phyloP scores from a whole-genome alignment of 37 sponge, comb jelly and placozoan genomes.

The Ephydatia muelleri region DNA sequence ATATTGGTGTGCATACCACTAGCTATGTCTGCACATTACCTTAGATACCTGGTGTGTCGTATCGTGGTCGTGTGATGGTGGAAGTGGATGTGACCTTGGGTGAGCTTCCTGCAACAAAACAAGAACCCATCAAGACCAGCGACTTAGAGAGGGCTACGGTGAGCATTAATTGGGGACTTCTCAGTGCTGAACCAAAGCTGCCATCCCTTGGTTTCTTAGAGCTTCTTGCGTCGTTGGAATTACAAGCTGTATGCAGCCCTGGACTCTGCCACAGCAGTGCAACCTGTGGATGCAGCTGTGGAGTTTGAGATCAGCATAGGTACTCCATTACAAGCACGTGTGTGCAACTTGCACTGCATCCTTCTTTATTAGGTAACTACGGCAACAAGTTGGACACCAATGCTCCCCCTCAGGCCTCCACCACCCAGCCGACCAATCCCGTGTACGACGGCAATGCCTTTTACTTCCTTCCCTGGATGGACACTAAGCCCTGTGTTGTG shows the following conservation, averaged over 20 bases:
- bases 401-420: conserved; percentile 83
- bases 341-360: no score
- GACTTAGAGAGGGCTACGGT: conserved; percentile 55
- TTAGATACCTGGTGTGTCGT: conserved; percentile 89
- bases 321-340: no score
- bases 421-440: conserved; percentile 94
- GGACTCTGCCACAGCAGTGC: conserved; percentile 88
- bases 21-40: no score
- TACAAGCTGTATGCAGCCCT: conserved; percentile 90
- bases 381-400: conserved; percentile 94
- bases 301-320: conserved; percentile 98
- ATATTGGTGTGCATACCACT: no score
- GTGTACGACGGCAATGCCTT: conserved; percentile 86
- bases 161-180: background rate
- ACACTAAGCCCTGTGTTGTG: conserved; percentile 85
- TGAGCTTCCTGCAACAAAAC: conserved; percentile 46
- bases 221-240: conserved; percentile 73
- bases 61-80: conserved; percentile 91
- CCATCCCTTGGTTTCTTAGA: conserved; percentile 14
- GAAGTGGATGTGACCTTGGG: conserved; percentile 81
- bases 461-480: conserved; percentile 95
- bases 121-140: conserved; percentile 45
- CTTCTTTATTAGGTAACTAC: conserved; percentile 93
- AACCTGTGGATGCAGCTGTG: conserved; percentile 63
- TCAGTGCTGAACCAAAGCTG: background rate